A percentile compares a stretch with the other conserved stretches of the same genome.
These are phyloP conservation scores for Sebastolobus altivelis DNA, from an alignment of 2,797 vertebrate species.

Conservation along the genomic window DNA sequence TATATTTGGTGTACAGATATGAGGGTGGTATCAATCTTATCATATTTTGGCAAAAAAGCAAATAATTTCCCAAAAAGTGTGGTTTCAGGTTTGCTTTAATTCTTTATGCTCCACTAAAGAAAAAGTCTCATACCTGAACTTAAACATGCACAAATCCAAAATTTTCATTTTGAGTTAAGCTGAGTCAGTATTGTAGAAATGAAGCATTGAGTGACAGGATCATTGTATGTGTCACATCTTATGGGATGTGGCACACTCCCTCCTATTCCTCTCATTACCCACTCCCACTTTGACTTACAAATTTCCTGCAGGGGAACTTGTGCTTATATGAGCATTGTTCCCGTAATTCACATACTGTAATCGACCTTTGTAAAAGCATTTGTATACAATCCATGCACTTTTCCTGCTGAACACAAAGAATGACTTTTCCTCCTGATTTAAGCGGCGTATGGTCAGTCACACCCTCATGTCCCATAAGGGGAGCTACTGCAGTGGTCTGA, in stretches of 20 bases:
- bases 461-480: constrained; percentile 66
- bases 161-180: background rate
- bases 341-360: background rate
- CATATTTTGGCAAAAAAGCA: background rate
- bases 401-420: constrained; percentile 48
- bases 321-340: constrained; percentile 27
- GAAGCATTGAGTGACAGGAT: background rate
- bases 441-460: constrained; percentile 66
- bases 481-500: constrained; percentile 69
- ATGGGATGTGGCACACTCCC: constrained; percentile 5
- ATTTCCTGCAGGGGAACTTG: constrained; percentile 37
- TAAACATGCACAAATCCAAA: constrained; percentile 12
- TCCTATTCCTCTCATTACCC: constrained; percentile 3
- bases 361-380: background rate
- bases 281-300: constrained; percentile 65
- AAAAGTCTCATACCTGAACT: background rate
- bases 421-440: constrained; percentile 48
- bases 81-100: background rate
- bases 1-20: background rate
- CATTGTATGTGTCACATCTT: constrained; percentile 3
- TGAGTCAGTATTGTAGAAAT: background rate
- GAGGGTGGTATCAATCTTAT: background rate
- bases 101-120: background rate
- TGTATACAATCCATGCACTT: constrained; percentile 32
- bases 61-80: background rate